Evolutionary conservation across 2,797 vertebrate species (phyloP).

Genomic region (Gymnodraco acuticeps): DNA sequence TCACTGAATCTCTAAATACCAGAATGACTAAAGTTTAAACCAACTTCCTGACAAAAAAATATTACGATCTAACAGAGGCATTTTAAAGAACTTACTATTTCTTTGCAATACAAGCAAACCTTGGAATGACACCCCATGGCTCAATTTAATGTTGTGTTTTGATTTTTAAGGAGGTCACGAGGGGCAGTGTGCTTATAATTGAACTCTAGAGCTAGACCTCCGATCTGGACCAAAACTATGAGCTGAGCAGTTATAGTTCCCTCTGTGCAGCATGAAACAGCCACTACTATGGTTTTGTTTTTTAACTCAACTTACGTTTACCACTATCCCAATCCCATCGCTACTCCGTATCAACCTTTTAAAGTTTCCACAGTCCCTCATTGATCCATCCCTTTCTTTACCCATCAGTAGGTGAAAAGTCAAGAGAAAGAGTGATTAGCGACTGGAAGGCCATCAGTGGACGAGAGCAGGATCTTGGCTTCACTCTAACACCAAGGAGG

Average conservation of each 20-base stretch:
- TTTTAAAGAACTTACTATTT: neutral
- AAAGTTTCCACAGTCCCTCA: conserved; percentile 14
- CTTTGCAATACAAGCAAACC: neutral
- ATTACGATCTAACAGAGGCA: neutral
- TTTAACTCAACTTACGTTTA: neutral
- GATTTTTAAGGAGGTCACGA: conserved; percentile 18
- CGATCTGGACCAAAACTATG: conserved; percentile 35
- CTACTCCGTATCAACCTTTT: neutral
- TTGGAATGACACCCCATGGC: neutral
- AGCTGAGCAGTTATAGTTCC: conserved; percentile 20
- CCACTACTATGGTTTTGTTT: neutral
- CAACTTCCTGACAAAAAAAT: neutral
- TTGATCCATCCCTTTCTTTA: conserved; percentile 28
- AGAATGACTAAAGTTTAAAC: neutral
- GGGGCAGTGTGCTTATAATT: conserved; percentile 29
- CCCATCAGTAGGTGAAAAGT: conserved; percentile 8
- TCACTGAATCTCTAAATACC: neutral
- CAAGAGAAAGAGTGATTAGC: conserved; percentile 38
- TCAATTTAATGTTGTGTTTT: conserved; percentile 22
- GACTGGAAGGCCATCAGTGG: too few relatives aligned
- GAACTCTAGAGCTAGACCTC: conserved; percentile 32
- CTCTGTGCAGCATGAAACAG: neutral
- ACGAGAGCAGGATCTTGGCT: too few relatives aligned
- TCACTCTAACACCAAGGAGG: too few relatives aligned
- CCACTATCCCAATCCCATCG: too few relatives aligned